Percentiles rank a stretch among this genome's conserved stretches.
phyloP scores from a whole-genome alignment of 2,797 vertebrate species.

The Odontamblyopus rebecca region DNA sequence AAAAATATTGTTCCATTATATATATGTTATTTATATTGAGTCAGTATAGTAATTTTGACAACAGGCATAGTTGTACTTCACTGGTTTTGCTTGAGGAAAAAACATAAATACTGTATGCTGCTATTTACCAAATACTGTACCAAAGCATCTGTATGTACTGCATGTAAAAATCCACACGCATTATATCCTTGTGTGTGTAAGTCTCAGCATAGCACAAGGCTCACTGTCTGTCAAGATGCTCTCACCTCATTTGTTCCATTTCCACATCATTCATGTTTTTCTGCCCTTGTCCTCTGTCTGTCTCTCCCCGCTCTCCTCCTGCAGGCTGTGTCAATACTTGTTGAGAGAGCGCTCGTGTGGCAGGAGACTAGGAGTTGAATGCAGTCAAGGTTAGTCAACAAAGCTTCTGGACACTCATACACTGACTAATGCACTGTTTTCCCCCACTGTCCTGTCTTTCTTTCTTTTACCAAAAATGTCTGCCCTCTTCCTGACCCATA shows the following conservation, averaged over 20 bases:
- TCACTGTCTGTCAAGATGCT: conserved; percentile 66
- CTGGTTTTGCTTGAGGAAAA: no score
- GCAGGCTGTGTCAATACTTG: conserved; percentile 79
- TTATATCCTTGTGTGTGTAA: conserved; percentile 20
- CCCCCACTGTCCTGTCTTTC: not conserved
- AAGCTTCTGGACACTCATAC: conserved; percentile 48
- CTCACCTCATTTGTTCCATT: conserved; percentile 74
- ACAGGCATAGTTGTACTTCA: no score
- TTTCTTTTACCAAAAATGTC: not conserved
- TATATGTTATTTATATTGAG: no score
- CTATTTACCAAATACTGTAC: conserved; percentile 51
- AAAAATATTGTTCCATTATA: no score
- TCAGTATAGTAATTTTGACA: no score
- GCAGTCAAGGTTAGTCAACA: conserved; percentile 78
- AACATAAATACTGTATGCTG: conserved; percentile 17
- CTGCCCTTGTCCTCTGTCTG: conserved; percentile 51
- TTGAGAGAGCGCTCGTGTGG: conserved; percentile 71
- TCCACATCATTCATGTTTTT: conserved; percentile 70
- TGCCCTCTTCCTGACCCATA: conserved; percentile 29
- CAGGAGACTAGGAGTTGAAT: conserved; percentile 73
- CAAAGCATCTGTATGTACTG: conserved; percentile 48
- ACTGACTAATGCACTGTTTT: conserved; percentile 43
- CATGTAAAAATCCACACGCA: conserved; percentile 40
- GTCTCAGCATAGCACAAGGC: conserved; percentile 57
- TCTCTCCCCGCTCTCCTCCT: conserved; percentile 59